A percentile compares a stretch with the other conserved stretches of the same genome.
Evolutionary conservation across 2,113 vertebrate species (phyloP).

Genomic region (Alligator mississippiensis): DNA sequence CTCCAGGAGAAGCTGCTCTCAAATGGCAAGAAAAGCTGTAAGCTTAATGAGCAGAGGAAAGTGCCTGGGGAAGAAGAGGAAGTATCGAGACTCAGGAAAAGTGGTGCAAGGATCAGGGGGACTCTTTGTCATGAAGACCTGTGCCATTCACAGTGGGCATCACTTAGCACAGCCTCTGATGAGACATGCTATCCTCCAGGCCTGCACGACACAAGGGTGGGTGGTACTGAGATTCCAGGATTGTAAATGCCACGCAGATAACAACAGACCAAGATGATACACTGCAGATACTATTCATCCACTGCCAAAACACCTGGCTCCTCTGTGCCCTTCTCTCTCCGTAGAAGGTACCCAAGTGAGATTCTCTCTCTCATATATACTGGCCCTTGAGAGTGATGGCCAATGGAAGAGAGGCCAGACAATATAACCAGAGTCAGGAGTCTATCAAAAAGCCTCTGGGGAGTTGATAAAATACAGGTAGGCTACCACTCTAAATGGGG

Average conservation of each 20-base stretch:
- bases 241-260: not conserved
- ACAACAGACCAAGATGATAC: not conserved
- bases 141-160: accelerated
- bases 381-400: not conserved
- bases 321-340: not conserved
- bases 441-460: not conserved
- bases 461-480: not conserved
- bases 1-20: not conserved
- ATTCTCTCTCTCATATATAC: not conserved
- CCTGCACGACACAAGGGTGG: not conserved
- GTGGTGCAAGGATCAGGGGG: not conserved
- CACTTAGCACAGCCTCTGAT: not conserved
- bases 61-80: not conserved
- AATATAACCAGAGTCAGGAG: not conserved
- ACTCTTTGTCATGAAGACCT: not conserved
- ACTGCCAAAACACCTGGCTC: not conserved
- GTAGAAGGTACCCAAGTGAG: not conserved
- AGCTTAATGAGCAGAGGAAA: not conserved
- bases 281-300: not conserved
- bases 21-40: not conserved
- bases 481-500: not conserved
- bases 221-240: accelerated
- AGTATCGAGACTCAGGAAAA: not conserved
- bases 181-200: not conserved
- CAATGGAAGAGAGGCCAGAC: not conserved